Percentiles rank a stretch among this genome's conserved stretches.
These are phyloP conservation scores for Zaprionus obscuricornis DNA, from an alignment of 2,888 invertebrate genomes.

Conservation along the genomic window DNA sequence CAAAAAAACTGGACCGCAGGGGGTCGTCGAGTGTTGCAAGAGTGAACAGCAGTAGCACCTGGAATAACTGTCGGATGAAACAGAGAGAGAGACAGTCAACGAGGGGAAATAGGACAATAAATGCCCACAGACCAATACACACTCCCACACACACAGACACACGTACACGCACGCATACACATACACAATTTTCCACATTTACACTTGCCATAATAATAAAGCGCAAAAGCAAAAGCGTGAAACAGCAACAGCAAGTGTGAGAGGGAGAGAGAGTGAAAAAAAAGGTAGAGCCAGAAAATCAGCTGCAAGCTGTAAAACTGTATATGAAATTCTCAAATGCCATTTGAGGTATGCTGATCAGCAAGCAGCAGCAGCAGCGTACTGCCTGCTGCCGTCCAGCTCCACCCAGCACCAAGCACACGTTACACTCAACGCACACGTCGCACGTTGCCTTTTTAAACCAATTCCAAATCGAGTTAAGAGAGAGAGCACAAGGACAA, in stretches of 20 bases:
- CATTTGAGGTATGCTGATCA: constrained; percentile 70
- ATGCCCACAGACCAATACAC: constrained; percentile 32
- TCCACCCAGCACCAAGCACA: no score
- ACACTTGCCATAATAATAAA: constrained; percentile 78
- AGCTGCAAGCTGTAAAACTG: constrained; percentile 30
- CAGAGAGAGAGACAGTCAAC: neutral
- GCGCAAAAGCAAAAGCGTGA: constrained; percentile 41
- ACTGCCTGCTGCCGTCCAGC: no score
- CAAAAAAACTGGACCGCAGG: constrained; percentile 41
- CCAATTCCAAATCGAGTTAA: constrained; percentile 77
- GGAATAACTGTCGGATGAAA: constrained; percentile 15
- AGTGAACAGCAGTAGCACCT: constrained; percentile 31
- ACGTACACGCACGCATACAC: constrained; percentile 20
- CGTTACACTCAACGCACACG: no score
- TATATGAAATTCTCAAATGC: constrained; percentile 52
- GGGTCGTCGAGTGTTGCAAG: no score
- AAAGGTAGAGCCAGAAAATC: constrained; percentile 3
- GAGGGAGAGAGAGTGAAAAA: neutral
- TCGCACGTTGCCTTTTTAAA: constrained; percentile 67
- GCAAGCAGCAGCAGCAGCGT: no score
- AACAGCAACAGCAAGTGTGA: neutral
- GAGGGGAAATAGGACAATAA: constrained; percentile 57
- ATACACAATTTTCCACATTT: constrained; percentile 64
- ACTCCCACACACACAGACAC: neutral
- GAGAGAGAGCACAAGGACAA: constrained; percentile 63